Conservation (phyloP, 2,113 vertebrate species). For the Leptosomus discolor region DNA sequence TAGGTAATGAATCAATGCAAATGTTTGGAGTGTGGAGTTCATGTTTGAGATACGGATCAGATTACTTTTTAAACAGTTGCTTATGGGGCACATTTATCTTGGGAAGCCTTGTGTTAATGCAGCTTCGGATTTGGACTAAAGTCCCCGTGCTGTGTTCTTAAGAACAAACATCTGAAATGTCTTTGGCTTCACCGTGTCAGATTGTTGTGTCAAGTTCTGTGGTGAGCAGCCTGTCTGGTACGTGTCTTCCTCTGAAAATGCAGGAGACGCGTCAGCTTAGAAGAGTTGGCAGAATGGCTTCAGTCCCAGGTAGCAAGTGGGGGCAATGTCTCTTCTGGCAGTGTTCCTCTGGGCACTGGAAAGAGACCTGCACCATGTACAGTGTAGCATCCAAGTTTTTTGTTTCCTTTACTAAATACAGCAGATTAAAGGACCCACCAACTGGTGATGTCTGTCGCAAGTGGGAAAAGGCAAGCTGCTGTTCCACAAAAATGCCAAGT, state of each 20-base stretch:
- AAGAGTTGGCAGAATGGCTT: not conserved
- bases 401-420: not conserved
- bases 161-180: not conserved
- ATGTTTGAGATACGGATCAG: not conserved
- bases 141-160: not conserved
- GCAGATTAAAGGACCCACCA: not conserved
- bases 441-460: not conserved
- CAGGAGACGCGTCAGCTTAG: not conserved
- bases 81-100: not conserved
- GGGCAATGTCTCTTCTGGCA: not conserved
- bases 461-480: not conserved
- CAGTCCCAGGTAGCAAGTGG: not conserved
- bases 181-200: not conserved
- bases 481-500: not conserved
- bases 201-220: not conserved
- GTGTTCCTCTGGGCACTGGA: not conserved
- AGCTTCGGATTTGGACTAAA: not conserved
- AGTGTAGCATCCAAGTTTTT: not conserved
- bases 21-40: not conserved
- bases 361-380: not conserved
- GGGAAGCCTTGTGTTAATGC: not conserved
- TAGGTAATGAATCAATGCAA: not conserved
- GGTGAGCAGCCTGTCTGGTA: not conserved
- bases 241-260: not conserved
- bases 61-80: not conserved